Base-by-base conservation (phyloP, 2,888 invertebrate genomes). In the Parnassius mnemosyne region DNA sequence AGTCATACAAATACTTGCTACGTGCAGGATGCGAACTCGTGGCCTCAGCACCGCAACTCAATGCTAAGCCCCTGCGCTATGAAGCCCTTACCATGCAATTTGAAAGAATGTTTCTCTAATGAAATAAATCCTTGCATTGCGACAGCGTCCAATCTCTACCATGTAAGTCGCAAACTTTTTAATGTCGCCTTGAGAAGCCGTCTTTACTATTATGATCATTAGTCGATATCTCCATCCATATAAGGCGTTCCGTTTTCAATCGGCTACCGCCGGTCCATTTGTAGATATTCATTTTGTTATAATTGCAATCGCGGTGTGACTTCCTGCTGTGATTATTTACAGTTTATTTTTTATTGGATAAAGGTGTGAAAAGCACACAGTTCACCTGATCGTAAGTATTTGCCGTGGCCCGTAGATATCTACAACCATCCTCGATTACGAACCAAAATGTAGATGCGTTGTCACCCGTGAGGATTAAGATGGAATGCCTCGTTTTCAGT, bases 181-280 rank as follows among this genome's bases (percentile, higher is more conserved):
- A 60, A 25, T 16, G 41, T 61, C 46, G 64, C 67, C 70, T 69
- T 67, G 70, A 65, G 63, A 58, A 65, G 66, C 34, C 3, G 52
- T 65, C 67, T 65, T 49, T 64, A 59, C 64, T 61, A 65, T 68
- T 65, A 68, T 66, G 62, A 67, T 66, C 67, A 65, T 67, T 67
- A 68, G 66, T 60, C 57, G 65, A 66, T 63, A 46, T 43, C 56
- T 56, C 46, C 44, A 16, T 34, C 47, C 44, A 52, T 56, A 56
- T 56, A 54, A 58, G 63, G 65, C 61, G 63, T 63, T 62, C 60
- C 41, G 57, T 51, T 61, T 57, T 65, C 60, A 64, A 66, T 49
- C 49, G 10, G 42, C n/a, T 47, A 12, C 53, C 53, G 53, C 53
- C n/a, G 49, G 49, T 53, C 57, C 43, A 47, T 57, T 57, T 57